Evolutionary conservation across 2,113 vertebrate genomes (phyloP).

Genomic region (Tursiops truncatus): DNA sequence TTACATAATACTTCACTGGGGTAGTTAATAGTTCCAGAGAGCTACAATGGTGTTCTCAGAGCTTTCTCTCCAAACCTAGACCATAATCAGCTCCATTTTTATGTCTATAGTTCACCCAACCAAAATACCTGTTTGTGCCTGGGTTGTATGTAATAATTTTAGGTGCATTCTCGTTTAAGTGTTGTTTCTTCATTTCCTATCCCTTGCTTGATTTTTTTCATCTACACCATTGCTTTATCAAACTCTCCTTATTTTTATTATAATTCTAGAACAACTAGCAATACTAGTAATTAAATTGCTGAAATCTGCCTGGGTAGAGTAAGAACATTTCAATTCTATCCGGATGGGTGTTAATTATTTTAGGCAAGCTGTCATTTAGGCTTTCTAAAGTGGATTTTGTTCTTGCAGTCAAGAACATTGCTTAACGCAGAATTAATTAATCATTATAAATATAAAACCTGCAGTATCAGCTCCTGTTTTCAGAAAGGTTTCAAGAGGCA

Average conservation of each 20-base stretch:
- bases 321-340: constrained; percentile 86
- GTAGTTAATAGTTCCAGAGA: not conserved
- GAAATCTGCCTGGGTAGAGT: constrained; percentile 78
- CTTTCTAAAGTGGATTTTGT: constrained; percentile 90
- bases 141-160: not conserved
- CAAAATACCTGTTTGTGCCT: not conserved
- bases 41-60: not conserved
- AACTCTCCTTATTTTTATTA: constrained; percentile 75
- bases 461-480: constrained; percentile 89
- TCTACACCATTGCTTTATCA: constrained; percentile 63
- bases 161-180: not conserved
- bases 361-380: constrained; percentile 91
- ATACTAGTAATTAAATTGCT: constrained; percentile 85
- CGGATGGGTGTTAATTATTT: constrained; percentile 90
- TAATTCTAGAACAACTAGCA: constrained; percentile 84
- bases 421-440: constrained; percentile 92
- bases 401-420: constrained; percentile 90
- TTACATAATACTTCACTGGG: constrained; percentile 42
- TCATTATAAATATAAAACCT: constrained; percentile 92
- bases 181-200: constrained; percentile 7
- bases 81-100: not conserved
- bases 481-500: constrained; percentile 88
- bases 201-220: constrained; percentile 65
- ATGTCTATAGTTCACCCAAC: not conserved
- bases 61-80: not conserved